These are phyloP conservation scores for Torymus texanus DNA, from an alignment of 2,888 invertebrate species.

Conservation along the genomic window DNA sequence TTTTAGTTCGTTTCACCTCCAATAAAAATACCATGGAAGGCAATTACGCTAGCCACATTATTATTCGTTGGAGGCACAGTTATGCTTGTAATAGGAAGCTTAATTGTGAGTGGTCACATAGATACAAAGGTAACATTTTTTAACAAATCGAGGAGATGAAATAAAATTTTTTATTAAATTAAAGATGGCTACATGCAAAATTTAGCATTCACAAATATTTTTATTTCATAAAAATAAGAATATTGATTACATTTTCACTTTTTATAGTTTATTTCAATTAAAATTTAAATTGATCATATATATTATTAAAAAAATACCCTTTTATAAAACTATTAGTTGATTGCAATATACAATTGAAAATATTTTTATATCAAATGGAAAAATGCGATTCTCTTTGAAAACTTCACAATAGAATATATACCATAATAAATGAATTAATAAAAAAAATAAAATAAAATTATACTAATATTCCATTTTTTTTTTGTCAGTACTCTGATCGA, in stretches of 20 bases:
- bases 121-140: constrained; percentile 79
- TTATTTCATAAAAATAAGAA: no score
- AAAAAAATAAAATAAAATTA: background rate
- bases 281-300: no score
- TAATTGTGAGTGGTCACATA: constrained; percentile 88
- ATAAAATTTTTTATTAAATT: no score
- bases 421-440: no score
- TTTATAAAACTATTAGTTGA: no score
- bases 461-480: background rate
- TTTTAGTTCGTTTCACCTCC: constrained; percentile 80
- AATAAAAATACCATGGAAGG: constrained; percentile 89
- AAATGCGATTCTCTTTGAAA: background rate
- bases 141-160: background rate
- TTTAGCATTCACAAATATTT: no score
- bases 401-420: background rate
- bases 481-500: constrained; percentile 84
- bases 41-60: constrained; percentile 85
- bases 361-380: no score
- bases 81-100: constrained; percentile 84
- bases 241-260: no score
- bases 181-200: no score
- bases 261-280: no score
- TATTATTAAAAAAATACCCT: no score
- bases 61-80: constrained; percentile 87
- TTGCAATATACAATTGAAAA: no score